phyloP scores from a whole-genome alignment of 1,140 invertebrate species.

The Eciton burchellii region DNA sequence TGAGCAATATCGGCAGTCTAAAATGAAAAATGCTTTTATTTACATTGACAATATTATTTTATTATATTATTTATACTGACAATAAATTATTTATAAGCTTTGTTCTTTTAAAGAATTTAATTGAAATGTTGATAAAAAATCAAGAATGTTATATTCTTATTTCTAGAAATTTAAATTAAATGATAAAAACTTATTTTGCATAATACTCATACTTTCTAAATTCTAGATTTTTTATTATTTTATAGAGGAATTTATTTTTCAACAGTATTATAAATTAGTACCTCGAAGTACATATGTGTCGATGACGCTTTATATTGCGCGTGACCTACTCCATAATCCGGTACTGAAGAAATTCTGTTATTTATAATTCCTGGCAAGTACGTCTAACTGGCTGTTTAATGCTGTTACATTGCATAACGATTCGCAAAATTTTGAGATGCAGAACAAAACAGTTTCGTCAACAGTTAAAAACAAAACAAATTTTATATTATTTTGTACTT shows the following conservation, averaged over 20 bases:
- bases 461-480: conserved; percentile 15
- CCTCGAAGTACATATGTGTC: conserved; percentile 35
- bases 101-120: background rate
- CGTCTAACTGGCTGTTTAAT: conserved; percentile 76
- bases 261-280: no score
- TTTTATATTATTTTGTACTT: background rate
- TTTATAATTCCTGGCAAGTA: conserved; percentile 85
- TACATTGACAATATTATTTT: background rate
- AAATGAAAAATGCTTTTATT: background rate
- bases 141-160: background rate
- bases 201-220: no score
- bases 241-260: no score
- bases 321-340: conserved; percentile 76
- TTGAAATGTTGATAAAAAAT: no score
- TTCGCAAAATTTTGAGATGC: conserved; percentile 69
- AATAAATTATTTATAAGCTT: background rate
- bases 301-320: conserved; percentile 77
- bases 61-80: conserved; percentile 10
- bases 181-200: background rate
- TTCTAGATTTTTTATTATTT: no score
- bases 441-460: conserved; percentile 32
- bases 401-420: conserved; percentile 80
- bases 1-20: background rate
- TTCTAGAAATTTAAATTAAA: background rate
- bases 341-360: conserved; percentile 81